Evolutionary conservation across 1,140 invertebrate species (phyloP).

Genomic region (Lordiphosa collinella): DNA sequence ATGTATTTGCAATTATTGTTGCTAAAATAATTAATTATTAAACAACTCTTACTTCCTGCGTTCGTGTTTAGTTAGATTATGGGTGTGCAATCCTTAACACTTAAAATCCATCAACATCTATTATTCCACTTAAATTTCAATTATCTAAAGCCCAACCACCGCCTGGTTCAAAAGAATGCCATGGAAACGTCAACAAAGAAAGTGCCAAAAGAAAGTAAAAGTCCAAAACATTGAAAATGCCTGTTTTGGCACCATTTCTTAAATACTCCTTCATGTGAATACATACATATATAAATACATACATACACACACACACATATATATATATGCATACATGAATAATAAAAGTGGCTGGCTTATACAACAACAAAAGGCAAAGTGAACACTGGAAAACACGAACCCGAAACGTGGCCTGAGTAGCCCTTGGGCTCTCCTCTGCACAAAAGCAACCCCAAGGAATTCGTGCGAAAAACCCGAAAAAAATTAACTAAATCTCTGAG

Average conservation of each 20-base stretch:
- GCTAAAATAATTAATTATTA: too few relatives aligned
- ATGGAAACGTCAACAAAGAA: slow-evolving; percentile 3
- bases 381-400: not conserved
- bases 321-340: slow-evolving; percentile 10
- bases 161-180: too few relatives aligned
- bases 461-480: slow-evolving; percentile 6
- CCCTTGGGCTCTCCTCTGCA: not conserved
- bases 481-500: not conserved
- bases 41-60: too few relatives aligned
- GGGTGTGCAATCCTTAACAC: too few relatives aligned
- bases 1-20: too few relatives aligned
- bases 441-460: slow-evolving; percentile 1
- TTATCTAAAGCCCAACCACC: too few relatives aligned
- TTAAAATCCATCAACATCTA: too few relatives aligned
- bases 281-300: not conserved
- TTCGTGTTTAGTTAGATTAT: too few relatives aligned
- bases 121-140: too few relatives aligned
- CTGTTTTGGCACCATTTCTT: slow-evolving; percentile 4
- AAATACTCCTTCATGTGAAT: slow-evolving; percentile 1
- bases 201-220: slow-evolving; percentile 7
- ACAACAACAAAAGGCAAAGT: slow-evolving; percentile 1
- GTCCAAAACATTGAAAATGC: slow-evolving; percentile 4
- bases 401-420: not conserved
- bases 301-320: not conserved
- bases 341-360: slow-evolving; percentile 3